These are phyloP conservation scores for Neogale vison DNA, from an alignment of 2,113 vertebrate species.

Conservation along the genomic window DNA sequence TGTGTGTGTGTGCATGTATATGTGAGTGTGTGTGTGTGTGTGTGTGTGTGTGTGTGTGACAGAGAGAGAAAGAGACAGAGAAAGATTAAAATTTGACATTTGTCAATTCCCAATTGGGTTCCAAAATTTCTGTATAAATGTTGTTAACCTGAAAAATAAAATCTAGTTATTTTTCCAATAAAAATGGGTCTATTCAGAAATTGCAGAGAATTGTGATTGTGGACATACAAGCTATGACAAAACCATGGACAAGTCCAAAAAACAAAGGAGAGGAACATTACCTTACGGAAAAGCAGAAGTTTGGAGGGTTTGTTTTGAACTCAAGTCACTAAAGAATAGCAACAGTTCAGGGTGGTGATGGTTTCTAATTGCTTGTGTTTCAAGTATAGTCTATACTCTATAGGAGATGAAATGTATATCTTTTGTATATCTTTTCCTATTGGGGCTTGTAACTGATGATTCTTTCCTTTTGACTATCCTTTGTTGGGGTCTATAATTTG, in stretches of 20 bases:
- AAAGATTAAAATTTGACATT: not conserved
- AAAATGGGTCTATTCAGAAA: not conserved
- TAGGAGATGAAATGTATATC: not conserved
- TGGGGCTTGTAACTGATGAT: not conserved
- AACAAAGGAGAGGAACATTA: not conserved
- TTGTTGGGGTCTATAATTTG: not conserved
- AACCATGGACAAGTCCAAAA: not conserved
- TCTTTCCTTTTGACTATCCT: not conserved
- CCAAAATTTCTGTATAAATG: not conserved
- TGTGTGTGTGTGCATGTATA: no score
- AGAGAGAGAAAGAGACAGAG: not conserved
- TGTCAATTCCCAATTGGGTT: not conserved
- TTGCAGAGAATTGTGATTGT: not conserved
- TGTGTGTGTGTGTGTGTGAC: rapidly evolving
- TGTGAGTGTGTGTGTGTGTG: no score
- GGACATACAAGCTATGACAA: not conserved
- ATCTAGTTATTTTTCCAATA: not conserved
- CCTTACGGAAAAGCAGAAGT: not conserved
- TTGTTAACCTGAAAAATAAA: not conserved
- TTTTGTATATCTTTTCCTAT: not conserved
- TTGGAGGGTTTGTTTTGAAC: not conserved
- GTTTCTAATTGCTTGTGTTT: not conserved
- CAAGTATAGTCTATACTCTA: not conserved
- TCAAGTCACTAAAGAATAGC: not conserved
- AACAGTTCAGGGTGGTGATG: not conserved